Evolutionary conservation across 2,888 invertebrate species (phyloP).

Genomic region (Oasisia sp.): DNA sequence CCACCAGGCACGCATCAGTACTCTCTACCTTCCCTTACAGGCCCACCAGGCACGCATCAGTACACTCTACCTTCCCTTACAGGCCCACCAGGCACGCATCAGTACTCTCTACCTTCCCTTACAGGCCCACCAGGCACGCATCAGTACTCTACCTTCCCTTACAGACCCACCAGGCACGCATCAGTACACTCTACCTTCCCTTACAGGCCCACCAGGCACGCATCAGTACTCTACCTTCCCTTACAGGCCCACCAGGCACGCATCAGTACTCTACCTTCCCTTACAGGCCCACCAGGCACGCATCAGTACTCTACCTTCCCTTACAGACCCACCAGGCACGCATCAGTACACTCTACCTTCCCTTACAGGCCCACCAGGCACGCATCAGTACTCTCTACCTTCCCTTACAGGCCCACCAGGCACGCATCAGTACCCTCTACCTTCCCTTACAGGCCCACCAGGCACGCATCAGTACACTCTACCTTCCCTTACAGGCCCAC

Average conservation of each 20-base stretch:
- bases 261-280: constrained; percentile 91
- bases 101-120: constrained; percentile 92
- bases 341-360: constrained; percentile 89
- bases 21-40: constrained; percentile 86
- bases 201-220: constrained; percentile 80
- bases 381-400: constrained; percentile 90
- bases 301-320: constrained; percentile 91
- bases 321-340: constrained; percentile 79
- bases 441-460: constrained; percentile 82
- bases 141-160: constrained; percentile 94
- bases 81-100: constrained; percentile 80
- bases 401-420: constrained; percentile 80
- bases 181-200: constrained; percentile 90
- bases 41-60: constrained; percentile 85
- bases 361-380: constrained; percentile 79
- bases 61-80: constrained; percentile 87
- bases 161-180: constrained; percentile 77
- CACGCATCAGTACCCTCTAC: constrained; percentile 89
- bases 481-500: constrained; percentile 83
- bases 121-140: constrained; percentile 77
- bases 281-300: constrained; percentile 80
- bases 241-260: constrained; percentile 80
- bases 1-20: constrained; percentile 82
- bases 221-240: constrained; percentile 91
- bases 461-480: constrained; percentile 86